These are phyloP conservation scores for Lumbricus terrestris DNA, from an alignment of 2,888 invertebrate genomes.

Conservation along the genomic window DNA sequence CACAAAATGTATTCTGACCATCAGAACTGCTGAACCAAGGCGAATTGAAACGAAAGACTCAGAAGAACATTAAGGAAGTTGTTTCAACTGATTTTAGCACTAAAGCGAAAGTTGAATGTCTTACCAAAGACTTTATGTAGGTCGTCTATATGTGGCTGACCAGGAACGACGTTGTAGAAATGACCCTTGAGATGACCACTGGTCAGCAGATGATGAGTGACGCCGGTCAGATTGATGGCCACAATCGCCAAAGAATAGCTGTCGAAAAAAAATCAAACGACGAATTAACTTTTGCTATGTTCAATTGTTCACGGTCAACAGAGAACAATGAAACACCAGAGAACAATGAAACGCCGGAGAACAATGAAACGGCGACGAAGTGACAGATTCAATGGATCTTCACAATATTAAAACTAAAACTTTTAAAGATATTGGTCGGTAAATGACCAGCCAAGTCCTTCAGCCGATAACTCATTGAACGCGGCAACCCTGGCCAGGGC, in stretches of 20 bases:
- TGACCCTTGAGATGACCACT: conserved; percentile 84
- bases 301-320: neutral
- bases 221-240: conserved; percentile 90
- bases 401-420: neutral
- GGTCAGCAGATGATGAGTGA: conserved; percentile 79
- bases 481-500: too few relatives aligned
- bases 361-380: too few relatives aligned
- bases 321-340: neutral
- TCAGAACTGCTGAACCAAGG: neutral
- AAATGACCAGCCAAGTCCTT: neutral
- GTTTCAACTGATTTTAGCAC: neutral
- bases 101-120: conserved; percentile 34
- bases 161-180: conserved; percentile 75
- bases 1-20: too few relatives aligned
- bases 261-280: conserved; percentile 23
- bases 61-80: neutral
- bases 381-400: neutral
- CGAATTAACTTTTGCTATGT: too few relatives aligned
- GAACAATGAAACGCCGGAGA: neutral
- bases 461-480: neutral
- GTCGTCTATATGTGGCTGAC: conserved; percentile 60
- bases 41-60: neutral
- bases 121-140: conserved; percentile 89
- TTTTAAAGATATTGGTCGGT: neutral
- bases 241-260: conserved; percentile 65